These are phyloP conservation scores for Pogonocherus hispidulus DNA, from an alignment of 2,888 invertebrate species.

Conservation along the genomic window DNA sequence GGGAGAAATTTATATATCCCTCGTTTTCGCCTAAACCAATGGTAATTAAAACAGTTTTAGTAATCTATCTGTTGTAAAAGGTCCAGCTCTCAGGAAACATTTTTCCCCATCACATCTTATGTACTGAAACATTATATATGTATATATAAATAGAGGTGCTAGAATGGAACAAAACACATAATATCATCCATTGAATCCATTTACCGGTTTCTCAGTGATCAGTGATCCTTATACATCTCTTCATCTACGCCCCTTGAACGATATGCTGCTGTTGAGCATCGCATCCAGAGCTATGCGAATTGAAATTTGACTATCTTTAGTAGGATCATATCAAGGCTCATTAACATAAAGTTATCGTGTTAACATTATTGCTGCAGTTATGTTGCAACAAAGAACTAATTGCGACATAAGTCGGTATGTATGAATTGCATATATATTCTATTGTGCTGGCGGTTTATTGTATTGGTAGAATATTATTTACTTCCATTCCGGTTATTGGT, in stretches of 20 bases:
- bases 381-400: slow-evolving; percentile 58
- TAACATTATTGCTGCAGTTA: slow-evolving; percentile 57
- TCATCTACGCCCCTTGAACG: slow-evolving; percentile 4
- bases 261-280: background rate
- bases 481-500: slow-evolving; percentile 20
- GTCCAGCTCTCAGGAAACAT: no score
- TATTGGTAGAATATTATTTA: slow-evolving; percentile 34
- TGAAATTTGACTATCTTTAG: slow-evolving; percentile 40
- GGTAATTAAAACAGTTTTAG: no score
- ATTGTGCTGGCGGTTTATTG: slow-evolving; percentile 51
- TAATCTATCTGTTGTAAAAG: no score
- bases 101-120: no score
- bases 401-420: slow-evolving; percentile 56
- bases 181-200: no score
- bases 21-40: no score
- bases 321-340: slow-evolving; percentile 55
- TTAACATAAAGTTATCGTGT: slow-evolving; percentile 61
- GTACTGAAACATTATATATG: no score
- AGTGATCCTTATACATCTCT: no score
- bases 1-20: no score
- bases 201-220: no score
- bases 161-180: no score
- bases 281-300: slow-evolving; percentile 29
- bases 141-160: no score
- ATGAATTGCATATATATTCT: slow-evolving; percentile 53